phyloP scores from a whole-genome alignment of 2,113 vertebrate genomes.

The Equus quagga region DNA sequence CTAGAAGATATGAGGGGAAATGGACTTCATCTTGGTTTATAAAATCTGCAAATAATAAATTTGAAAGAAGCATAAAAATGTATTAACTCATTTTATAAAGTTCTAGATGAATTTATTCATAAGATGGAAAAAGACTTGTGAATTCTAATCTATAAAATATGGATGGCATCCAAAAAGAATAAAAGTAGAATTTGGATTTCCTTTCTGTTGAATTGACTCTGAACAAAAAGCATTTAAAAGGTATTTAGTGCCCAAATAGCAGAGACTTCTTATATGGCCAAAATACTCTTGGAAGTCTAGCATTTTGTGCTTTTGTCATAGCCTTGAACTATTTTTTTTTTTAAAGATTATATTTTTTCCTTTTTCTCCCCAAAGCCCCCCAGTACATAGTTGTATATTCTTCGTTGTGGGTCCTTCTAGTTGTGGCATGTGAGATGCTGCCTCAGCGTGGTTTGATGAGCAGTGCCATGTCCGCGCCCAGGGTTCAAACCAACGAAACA shows the following conservation, averaged over 20 bases:
- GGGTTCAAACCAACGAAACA: too few relatives aligned
- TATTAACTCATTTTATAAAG: background rate
- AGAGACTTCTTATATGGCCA: background rate
- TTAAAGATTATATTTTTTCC: background rate
- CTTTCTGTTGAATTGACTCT: background rate
- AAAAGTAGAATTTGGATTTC: background rate
- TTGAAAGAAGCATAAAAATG: background rate
- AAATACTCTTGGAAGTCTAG: background rate
- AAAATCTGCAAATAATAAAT: background rate
- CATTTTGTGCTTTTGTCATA: background rate
- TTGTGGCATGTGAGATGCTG: too few relatives aligned
- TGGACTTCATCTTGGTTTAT: background rate
- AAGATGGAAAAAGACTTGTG: background rate
- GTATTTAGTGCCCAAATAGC: background rate
- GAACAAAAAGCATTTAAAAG: background rate
- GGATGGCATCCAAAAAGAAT: background rate
- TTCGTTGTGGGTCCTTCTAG: too few relatives aligned
- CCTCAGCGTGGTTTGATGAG: too few relatives aligned
- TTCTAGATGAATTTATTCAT: background rate
- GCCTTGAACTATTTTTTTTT: background rate
- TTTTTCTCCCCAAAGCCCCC: too few relatives aligned
- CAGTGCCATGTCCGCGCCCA: too few relatives aligned
- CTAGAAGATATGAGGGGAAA: background rate
- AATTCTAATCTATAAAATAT: conserved; percentile 15
- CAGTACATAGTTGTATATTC: too few relatives aligned